These are phyloP conservation scores for Rhimphoctona megacephalus DNA, from an alignment of 2,888 invertebrate genomes.

Conservation along the genomic window DNA sequence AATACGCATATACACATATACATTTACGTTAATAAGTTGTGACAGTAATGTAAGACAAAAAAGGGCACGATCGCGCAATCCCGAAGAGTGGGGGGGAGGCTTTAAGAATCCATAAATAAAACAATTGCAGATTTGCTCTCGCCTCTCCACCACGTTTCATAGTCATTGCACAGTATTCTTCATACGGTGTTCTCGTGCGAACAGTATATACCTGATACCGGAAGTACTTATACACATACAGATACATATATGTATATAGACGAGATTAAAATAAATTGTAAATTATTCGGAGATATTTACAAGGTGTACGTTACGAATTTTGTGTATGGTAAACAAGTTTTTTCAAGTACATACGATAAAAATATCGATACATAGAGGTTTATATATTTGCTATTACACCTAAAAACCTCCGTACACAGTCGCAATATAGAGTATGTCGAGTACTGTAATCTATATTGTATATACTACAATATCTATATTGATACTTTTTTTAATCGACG, in stretches of 20 bases:
- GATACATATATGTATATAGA: not conserved
- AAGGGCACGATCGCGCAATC: constrained; percentile 49
- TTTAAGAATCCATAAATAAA: constrained; percentile 79
- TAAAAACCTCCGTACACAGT: not conserved
- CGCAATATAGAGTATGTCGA: constrained; percentile 38
- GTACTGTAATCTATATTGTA: constrained; percentile 43
- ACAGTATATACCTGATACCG: constrained; percentile 2
- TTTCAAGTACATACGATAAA: not conserved
- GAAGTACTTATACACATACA: not conserved
- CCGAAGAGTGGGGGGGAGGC: constrained; percentile 26
- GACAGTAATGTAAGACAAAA: constrained; percentile 10
- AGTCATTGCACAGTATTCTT: constrained; percentile 9
- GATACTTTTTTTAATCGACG: constrained; percentile 82
- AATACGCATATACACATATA: not conserved
- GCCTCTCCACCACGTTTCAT: constrained; percentile 12
- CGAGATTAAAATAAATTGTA: not conserved
- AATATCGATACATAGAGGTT: not conserved
- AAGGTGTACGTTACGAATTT: not conserved
- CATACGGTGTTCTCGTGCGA: constrained; percentile 13
- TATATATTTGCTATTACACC: not conserved
- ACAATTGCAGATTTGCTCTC: constrained; percentile 74
- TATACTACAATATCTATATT: constrained; percentile 53
- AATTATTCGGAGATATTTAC: not conserved
- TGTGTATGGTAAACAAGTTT: not conserved
- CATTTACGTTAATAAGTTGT: not conserved